phyloP scores from a whole-genome alignment of 2,113 vertebrate genomes.

The Corydoras maculifer region DNA sequence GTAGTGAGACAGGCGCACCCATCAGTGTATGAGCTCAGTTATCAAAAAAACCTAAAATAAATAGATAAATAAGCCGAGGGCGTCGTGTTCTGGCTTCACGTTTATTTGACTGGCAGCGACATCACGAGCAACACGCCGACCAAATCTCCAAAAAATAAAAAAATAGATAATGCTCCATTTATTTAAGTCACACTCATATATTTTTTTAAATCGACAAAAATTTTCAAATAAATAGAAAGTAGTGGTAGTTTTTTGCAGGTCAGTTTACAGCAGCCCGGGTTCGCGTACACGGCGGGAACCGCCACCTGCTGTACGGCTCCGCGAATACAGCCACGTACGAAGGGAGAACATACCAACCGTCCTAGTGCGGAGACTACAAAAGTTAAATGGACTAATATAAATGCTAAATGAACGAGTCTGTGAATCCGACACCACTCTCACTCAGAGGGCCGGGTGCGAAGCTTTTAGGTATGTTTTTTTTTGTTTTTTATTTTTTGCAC shows the following conservation, averaged over 20 bases:
- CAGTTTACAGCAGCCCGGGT: constrained; percentile 47
- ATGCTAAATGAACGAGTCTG: background rate
- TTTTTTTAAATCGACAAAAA: constrained; percentile 47
- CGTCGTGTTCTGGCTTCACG: constrained; percentile 48
- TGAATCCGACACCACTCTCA: too few relatives aligned
- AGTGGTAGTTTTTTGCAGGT: constrained; percentile 6
- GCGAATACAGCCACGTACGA: background rate
- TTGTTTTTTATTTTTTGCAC: too few relatives aligned
- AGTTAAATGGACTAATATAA: background rate
- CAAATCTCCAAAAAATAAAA: constrained; percentile 64
- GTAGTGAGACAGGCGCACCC: too few relatives aligned
- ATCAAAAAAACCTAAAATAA: background rate
- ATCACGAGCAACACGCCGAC: constrained; percentile 61
- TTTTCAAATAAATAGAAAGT: background rate
- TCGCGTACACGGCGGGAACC: constrained; percentile 34
- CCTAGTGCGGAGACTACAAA: background rate
- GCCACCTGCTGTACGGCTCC: background rate
- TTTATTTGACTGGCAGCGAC: constrained; percentile 69
- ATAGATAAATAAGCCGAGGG: background rate
- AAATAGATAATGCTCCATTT: constrained; percentile 61
- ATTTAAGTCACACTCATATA: background rate
- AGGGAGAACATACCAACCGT: background rate
- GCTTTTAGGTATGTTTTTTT: too few relatives aligned
- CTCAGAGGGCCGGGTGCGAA: too few relatives aligned
- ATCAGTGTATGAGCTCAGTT: background rate